Evolutionary conservation across 1,140 invertebrate genomes (phyloP).

Genomic region (Bombyx mandarina): DNA sequence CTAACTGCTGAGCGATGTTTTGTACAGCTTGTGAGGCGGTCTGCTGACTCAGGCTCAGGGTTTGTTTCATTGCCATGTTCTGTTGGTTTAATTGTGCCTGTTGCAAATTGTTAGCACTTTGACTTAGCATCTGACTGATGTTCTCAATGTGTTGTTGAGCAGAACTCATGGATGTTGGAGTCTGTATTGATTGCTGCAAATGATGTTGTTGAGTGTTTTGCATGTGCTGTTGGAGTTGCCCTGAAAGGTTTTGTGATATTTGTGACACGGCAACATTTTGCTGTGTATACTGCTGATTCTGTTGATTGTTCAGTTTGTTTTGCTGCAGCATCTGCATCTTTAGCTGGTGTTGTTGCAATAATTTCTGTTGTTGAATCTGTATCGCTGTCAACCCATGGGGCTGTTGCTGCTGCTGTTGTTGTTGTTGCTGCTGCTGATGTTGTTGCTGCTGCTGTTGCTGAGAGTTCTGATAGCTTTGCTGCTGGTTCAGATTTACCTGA

Average conservation of each 20-base stretch:
- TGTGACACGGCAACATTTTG: conserved; percentile 47
- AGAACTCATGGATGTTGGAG: conserved; percentile 46
- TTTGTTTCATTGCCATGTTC: conserved; percentile 57
- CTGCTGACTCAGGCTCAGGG: conserved; percentile 52
- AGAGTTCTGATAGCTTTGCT: conserved; percentile 46
- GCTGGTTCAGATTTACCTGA: conserved; percentile 47
- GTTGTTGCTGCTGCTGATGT: conserved; percentile 49
- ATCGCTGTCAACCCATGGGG: conserved; percentile 60
- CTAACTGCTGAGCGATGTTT: conserved; percentile 62
- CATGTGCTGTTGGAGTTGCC: conserved; percentile 55
- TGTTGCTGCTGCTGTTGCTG: conserved; percentile 61
- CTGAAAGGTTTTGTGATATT: conserved; percentile 52
- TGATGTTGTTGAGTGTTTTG: conserved; percentile 50
- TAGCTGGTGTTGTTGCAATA: conserved; percentile 64
- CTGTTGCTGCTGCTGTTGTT: conserved; percentile 59
- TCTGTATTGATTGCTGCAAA: conserved; percentile 53
- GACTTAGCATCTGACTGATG: conserved; percentile 62
- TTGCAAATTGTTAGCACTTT: conserved; percentile 61
- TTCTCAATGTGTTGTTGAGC: conserved; percentile 66
- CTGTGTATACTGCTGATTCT: conserved; percentile 54
- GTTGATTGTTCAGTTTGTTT: conserved; percentile 54
- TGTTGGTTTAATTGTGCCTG: conserved; percentile 55
- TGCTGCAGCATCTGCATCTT: conserved; percentile 65
- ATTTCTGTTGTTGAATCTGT: conserved; percentile 65
- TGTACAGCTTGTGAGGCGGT: conserved; percentile 52